Evolutionary conservation across 2,888 invertebrate species (phyloP).

Genomic region (Platycnemis pennipes): DNA sequence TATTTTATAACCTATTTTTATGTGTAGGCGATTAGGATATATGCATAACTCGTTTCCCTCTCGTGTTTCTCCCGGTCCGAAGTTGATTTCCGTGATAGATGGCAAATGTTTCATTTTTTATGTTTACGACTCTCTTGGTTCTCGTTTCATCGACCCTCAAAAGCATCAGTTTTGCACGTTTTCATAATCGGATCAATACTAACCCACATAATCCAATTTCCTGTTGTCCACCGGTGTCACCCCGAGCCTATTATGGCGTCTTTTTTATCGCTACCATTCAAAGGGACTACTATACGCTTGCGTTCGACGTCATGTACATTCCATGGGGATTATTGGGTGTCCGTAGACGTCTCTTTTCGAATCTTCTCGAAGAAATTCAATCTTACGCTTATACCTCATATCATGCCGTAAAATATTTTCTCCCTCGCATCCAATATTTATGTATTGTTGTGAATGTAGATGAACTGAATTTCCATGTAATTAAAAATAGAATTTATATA

Average conservation of each 20-base stretch:
- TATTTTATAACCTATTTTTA: too few species aligned
- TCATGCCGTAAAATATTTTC: background rate
- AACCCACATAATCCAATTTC: slow-evolving; percentile 2
- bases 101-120: background rate
- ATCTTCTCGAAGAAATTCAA: background rate
- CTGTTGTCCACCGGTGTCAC: background rate
- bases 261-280: background rate
- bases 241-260: background rate
- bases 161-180: background rate
- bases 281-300: background rate
- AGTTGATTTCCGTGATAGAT: background rate
- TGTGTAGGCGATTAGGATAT: too few species aligned
- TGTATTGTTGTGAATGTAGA: too few species aligned
- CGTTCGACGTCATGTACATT: background rate
- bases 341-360: background rate
- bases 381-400: background rate
- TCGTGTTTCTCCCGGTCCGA: too few species aligned
- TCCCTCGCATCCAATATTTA: background rate
- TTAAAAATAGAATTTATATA: too few species aligned
- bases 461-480: too few species aligned
- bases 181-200: background rate
- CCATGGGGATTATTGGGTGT: background rate
- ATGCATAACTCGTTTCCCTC: too few species aligned
- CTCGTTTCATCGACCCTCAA: background rate
- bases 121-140: background rate